A percentile compares a stretch with the other conserved stretches of the same genome.
Conservation (phyloP, 2,113 vertebrate genomes). For the Chrysemys picta region DNA sequence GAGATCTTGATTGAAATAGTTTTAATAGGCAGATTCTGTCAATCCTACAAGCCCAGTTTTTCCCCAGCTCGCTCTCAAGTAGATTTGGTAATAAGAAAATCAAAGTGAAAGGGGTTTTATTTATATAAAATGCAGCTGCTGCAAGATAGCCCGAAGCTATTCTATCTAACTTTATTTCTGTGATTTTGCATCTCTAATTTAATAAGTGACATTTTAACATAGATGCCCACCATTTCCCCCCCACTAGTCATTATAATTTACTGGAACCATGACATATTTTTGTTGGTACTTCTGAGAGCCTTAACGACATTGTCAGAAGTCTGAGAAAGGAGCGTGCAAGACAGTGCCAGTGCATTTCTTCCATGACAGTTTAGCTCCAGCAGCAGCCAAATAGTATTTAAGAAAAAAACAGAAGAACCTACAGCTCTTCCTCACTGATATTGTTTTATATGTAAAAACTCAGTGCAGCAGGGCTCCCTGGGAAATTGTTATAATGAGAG, state of each 20-base stretch:
- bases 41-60: neutral
- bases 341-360: constrained; percentile 50
- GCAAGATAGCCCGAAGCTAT: neutral
- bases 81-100: neutral
- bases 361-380: constrained; percentile 20
- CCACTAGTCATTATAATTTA: neutral
- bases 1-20: neutral
- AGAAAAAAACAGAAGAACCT: neutral
- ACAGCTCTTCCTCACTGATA: constrained; percentile 44
- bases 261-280: constrained; percentile 5
- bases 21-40: constrained; percentile 1
- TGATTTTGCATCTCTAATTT: neutral
- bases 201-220: constrained; percentile 22
- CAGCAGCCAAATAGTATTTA: constrained; percentile 26
- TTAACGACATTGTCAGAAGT: constrained; percentile 7
- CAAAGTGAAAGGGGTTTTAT: neutral
- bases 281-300: neutral
- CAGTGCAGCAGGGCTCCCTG: neutral
- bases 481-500: constrained; percentile 1
- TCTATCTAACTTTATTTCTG: constrained; percentile 5
- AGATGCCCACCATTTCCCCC: constrained; percentile 5
- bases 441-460: constrained; percentile 48
- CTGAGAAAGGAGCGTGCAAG: neutral
- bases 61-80: neutral
- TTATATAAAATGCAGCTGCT: neutral